phyloP scores from a whole-genome alignment of 2,113 vertebrate species.

The Fulica atra region DNA sequence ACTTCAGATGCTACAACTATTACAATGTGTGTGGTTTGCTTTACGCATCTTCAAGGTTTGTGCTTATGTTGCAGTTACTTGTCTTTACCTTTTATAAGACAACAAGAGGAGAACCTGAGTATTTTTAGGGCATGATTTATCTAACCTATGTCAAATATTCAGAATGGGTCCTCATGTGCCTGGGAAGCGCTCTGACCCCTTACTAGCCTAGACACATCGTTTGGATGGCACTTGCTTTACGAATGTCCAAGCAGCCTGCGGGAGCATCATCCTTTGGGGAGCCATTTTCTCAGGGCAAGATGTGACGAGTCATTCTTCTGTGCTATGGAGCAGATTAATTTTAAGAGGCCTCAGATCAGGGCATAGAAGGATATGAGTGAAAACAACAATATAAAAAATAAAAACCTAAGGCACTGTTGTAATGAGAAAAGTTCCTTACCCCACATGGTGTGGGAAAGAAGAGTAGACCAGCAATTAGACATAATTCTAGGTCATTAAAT shows the following conservation, averaged over 20 bases:
- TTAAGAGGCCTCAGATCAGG: background rate
- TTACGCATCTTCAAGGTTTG: accelerated
- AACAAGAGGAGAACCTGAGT: background rate
- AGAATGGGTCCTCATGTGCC: background rate
- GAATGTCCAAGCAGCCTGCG: background rate
- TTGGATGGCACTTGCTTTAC: background rate
- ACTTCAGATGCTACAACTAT: background rate
- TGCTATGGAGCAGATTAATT: background rate
- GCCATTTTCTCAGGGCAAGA: background rate
- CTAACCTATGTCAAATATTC: background rate
- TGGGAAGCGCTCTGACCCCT: background rate
- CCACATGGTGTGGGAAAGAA: slow-evolving; percentile 41
- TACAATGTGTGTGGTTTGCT: background rate
- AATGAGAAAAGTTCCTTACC: slow-evolving; percentile 28
- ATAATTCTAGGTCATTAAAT: slow-evolving; percentile 60
- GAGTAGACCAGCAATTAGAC: slow-evolving; percentile 23
- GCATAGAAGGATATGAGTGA: background rate
- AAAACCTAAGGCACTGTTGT: background rate
- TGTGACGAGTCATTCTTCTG: background rate
- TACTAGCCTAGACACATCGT: background rate
- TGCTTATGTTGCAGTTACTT: background rate
- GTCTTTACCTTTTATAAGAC: background rate
- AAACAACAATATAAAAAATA: background rate
- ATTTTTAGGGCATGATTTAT: background rate
- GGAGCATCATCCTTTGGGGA: background rate